These are phyloP conservation scores for Drosophila colorata DNA, from an alignment of 2,888 invertebrate species.

Conservation along the genomic window DNA sequence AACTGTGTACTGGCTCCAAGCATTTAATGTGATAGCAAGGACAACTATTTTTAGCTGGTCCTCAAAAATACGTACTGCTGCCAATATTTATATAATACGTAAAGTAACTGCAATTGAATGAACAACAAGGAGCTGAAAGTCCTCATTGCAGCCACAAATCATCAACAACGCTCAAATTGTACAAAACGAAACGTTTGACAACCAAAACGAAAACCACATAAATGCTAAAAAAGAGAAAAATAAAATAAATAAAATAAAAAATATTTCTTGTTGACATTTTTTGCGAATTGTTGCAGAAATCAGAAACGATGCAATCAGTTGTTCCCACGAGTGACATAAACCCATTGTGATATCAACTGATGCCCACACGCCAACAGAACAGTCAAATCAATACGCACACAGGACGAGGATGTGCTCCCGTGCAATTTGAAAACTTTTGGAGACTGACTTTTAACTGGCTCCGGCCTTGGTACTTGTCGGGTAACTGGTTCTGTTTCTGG, in stretches of 20 bases:
- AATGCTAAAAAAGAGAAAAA: constrained; percentile 23
- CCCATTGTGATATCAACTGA: constrained; percentile 59
- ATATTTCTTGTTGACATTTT: constrained; percentile 28
- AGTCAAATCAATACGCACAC: constrained; percentile 50
- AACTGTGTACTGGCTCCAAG: constrained; percentile 21
- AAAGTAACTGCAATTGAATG: constrained; percentile 26
- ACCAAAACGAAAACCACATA: constrained; percentile 22
- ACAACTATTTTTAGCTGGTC: constrained; percentile 7
- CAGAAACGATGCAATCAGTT: constrained; percentile 70
- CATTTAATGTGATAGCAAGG: constrained; percentile 15
- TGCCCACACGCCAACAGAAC: constrained; percentile 24
- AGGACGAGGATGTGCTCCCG: constrained; percentile 33
- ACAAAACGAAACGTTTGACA: constrained; percentile 34
- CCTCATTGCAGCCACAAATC: constrained; percentile 33
- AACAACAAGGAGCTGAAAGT: constrained; percentile 28
- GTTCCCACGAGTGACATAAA: constrained; percentile 74
- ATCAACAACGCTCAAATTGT: constrained; percentile 26
- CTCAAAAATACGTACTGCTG: constrained; percentile 4
- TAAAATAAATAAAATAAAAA: constrained; percentile 5
- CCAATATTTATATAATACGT: constrained; percentile 14
- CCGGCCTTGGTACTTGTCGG: neutral
- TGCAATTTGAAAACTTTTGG: constrained; percentile 47
- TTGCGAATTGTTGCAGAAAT: constrained; percentile 65
- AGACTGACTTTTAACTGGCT: constrained; percentile 8
- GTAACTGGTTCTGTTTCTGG: constrained; percentile 1